A percentile compares a stretch with the other conserved stretches of the same genome.
Evolutionary conservation across 1,140 invertebrate genomes (phyloP).

Genomic region (Platorchestia sp.): DNA sequence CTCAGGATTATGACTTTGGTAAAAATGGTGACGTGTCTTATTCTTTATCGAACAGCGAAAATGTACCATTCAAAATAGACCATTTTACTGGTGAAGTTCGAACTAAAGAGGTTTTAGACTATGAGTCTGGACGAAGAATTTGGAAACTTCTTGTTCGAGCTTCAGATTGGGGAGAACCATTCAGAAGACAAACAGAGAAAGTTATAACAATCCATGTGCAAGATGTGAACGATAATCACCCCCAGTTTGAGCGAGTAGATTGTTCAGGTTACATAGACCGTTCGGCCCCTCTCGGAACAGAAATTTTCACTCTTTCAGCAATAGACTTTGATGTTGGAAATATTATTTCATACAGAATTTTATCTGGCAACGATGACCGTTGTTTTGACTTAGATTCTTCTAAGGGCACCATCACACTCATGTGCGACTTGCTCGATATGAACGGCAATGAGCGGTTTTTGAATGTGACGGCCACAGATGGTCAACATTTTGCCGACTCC

Average conservation of each 20-base stretch:
- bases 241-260: constrained; percentile 80
- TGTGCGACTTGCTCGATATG: constrained; percentile 84
- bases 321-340: constrained; percentile 93
- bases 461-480: constrained; percentile 91
- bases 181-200: constrained; percentile 89
- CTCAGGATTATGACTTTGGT: constrained; percentile 88
- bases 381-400: constrained; percentile 88
- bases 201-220: constrained; percentile 82
- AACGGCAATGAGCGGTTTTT: constrained; percentile 78
- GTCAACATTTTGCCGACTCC: constrained; percentile 88
- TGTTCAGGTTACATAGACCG: constrained; percentile 87
- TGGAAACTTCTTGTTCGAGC: constrained; percentile 87
- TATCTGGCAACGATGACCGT: constrained; percentile 89
- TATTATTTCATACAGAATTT: constrained; percentile 87
- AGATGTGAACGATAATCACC: constrained; percentile 94
- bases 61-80: constrained; percentile 95
- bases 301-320: constrained; percentile 93
- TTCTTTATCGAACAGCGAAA: constrained; percentile 83
- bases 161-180: constrained; percentile 94
- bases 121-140: constrained; percentile 88
- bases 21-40: constrained; percentile 96
- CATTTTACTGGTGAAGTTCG: constrained; percentile 90
- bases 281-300: constrained; percentile 82
- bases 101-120: constrained; percentile 87
- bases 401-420: constrained; percentile 78